Base-by-base conservation (phyloP, 2,797 vertebrate genomes). In the Epinephelus coioides region DNA sequence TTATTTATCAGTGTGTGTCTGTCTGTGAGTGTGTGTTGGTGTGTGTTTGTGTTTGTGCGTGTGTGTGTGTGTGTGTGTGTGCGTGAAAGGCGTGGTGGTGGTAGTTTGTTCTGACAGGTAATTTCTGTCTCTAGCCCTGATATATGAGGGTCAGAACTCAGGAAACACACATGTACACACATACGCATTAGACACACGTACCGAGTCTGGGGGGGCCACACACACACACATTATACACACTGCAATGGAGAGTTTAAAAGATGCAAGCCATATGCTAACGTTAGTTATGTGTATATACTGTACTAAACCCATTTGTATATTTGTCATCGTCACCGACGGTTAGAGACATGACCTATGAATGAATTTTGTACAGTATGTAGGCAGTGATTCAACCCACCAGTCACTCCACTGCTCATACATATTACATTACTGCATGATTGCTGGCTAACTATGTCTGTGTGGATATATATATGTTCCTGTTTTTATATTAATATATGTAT, bases 91-190 rank as follows among this genome's bases (percentile, higher is more conserved):
- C 2, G 67, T 71, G 71, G 78, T 79, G 78, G 44, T 27, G 19
- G 76, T 89, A 78, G 80, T 88, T 88, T 84, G 75, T 72, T 81
- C 80, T 93, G 91, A 92, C 91, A 90, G 88, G 88, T 91, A 89
- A 92, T 93, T 93, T 88, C 83, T 84, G 83, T 83, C 55, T 88
- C 38, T 34, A 34, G 72, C 47, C 2, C 30, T 91, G 90, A 91
- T 83, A 78, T 90, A 92, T 74, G 86, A 86, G 67, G 84, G 78
- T 85, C 50, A 84, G 68, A 79, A 75, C 62, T 76, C 51, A 69
- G 79, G 54, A 74, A 79, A 72, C 43, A 66, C 23, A 71, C 66
- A 66, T 54, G 50, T 43, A 54, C 11, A 0, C 51, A 57, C 55
- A 25, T 8, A 38, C 38, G 71, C 40, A 61, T 44, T 43, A 72